Conservation (phyloP, 2,113 vertebrate species). For the Glaucidium brasilianum region DNA sequence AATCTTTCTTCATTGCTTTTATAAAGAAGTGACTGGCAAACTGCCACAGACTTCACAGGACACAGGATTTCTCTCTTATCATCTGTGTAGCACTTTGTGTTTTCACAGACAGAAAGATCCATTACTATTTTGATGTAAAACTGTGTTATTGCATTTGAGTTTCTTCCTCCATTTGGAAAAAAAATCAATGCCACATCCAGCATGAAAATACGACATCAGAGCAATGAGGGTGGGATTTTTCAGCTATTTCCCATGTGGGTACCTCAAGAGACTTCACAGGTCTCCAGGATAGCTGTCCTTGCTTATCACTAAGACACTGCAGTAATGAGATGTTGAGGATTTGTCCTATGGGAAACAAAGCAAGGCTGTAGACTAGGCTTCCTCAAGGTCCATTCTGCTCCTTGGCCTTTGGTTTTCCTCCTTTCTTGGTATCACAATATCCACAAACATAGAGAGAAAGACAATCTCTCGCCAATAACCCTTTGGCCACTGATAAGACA, state of each 20-base stretch:
- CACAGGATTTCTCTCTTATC: background rate
- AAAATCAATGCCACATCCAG: background rate
- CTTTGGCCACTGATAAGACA: background rate
- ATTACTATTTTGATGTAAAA: background rate
- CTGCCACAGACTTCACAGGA: background rate
- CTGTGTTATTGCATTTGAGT: background rate
- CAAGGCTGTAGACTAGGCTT: background rate
- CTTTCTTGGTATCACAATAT: background rate
- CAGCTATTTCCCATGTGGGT: fast-evolving
- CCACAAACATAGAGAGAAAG: background rate
- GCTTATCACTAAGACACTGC: background rate
- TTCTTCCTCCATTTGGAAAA: background rate
- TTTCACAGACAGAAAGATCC: background rate
- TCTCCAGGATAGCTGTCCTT: background rate
- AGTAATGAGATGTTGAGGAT: background rate
- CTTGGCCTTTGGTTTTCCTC: background rate
- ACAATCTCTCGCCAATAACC: background rate
- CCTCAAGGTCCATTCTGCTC: background rate
- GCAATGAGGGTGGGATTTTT: background rate
- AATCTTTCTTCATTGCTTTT: background rate
- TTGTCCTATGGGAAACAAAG: background rate
- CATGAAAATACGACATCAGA: background rate
- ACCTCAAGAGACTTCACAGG: background rate
- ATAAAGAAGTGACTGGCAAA: background rate
- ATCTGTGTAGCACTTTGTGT: background rate